Evolutionary conservation across 1,140 invertebrate genomes (phyloP).

Genomic region (Mylabris phalerata): DNA sequence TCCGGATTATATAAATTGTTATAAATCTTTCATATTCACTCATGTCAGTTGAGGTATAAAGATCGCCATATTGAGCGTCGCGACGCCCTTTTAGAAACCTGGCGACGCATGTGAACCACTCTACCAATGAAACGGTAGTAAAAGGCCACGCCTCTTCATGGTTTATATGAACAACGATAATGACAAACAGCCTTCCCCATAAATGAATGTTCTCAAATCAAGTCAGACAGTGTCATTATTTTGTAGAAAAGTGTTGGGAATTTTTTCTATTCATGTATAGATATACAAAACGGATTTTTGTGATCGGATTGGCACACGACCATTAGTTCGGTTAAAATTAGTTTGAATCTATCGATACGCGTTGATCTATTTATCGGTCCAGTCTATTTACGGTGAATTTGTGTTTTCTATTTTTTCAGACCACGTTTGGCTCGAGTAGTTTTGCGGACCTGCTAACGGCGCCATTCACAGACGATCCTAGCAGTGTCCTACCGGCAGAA

Average conservation of each 20-base stretch:
- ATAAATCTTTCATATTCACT: too few relatives aligned
- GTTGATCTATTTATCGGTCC: too few relatives aligned
- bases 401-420: slow-evolving; percentile 41
- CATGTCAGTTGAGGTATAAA: neutral
- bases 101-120: slow-evolving; percentile 23
- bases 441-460: slow-evolving; percentile 57
- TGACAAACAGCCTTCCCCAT: slow-evolving; percentile 11
- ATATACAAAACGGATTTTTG: too few relatives aligned
- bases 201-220: too few relatives aligned
- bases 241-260: too few relatives aligned
- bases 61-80: slow-evolving; percentile 28
- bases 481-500: slow-evolving; percentile 34
- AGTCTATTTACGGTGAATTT: neutral
- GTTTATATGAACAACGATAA: slow-evolving; percentile 20
- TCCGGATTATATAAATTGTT: too few relatives aligned
- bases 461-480: slow-evolving; percentile 48
- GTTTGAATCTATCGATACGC: too few relatives aligned
- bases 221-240: too few relatives aligned
- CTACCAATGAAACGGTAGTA: slow-evolving; percentile 22
- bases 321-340: too few relatives aligned
- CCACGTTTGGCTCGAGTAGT: slow-evolving; percentile 55
- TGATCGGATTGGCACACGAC: too few relatives aligned
- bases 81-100: slow-evolving; percentile 18
- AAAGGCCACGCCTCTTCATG: slow-evolving; percentile 24
- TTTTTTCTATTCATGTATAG: too few relatives aligned